Percentiles rank a stretch among this genome's conserved stretches.
These are phyloP conservation scores for Acromyrmex charruanus DNA, from an alignment of 1,140 invertebrate species.

Conservation along the genomic window DNA sequence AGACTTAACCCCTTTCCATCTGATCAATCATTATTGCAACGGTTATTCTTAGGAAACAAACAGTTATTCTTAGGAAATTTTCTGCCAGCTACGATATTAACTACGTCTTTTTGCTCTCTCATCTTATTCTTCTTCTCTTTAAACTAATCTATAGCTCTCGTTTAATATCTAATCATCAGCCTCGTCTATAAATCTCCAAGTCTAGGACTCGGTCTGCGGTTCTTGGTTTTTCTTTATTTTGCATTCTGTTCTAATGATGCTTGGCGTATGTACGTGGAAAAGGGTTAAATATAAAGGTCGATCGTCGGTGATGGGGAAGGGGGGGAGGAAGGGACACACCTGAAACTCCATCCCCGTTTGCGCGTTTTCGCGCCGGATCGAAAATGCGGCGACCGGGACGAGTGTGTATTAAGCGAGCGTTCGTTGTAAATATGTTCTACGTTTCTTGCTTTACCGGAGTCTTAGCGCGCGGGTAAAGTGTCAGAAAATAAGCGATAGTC, in stretches of 20 bases:
- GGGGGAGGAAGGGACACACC: neutral
- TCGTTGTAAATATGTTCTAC: constrained; percentile 79
- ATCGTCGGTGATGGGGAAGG: constrained; percentile 6
- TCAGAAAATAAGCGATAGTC: constrained; percentile 83
- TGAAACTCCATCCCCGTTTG: constrained; percentile 8
- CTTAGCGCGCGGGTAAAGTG: constrained; percentile 76
- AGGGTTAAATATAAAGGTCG: constrained; percentile 73
- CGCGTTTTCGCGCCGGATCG: neutral
- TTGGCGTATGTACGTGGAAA: constrained; percentile 38
- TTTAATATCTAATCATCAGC: constrained; percentile 8
- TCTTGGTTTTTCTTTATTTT: neutral
- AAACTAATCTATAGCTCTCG: constrained; percentile 4
- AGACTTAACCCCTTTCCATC: constrained; percentile 74
- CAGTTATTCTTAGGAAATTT: constrained; percentile 30
- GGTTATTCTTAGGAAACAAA: constrained; percentile 33
- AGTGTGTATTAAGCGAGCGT: constrained; percentile 56
- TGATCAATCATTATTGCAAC: constrained; percentile 37
- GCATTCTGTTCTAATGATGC: constrained; percentile 29
- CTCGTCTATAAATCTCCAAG: constrained; percentile 13
- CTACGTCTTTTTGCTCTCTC: neutral
- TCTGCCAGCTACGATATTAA: constrained; percentile 24
- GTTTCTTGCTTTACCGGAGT: constrained; percentile 70
- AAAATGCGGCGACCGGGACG: constrained; percentile 12
- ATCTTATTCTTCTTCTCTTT: neutral
- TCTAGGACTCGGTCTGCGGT: constrained; percentile 15